Evolutionary conservation across 2,113 vertebrate species (phyloP).

Genomic region (Uria aalge): DNA sequence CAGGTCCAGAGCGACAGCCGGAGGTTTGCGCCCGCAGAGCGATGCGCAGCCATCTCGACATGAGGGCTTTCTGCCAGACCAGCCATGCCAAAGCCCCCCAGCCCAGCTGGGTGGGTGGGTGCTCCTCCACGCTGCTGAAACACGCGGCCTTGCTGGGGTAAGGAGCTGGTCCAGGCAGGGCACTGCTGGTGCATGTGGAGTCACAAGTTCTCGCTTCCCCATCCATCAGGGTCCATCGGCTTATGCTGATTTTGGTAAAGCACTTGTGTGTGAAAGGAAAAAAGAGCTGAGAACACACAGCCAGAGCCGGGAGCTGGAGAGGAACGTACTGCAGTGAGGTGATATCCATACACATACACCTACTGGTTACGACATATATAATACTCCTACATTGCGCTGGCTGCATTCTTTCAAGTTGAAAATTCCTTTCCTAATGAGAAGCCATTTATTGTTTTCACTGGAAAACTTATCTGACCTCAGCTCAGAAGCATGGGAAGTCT

Average conservation of each 20-base stretch:
- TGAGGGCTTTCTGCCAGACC: neutral
- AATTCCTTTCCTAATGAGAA: neutral
- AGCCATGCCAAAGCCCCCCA: rapidly evolving
- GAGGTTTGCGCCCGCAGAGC: neutral
- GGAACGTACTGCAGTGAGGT: neutral
- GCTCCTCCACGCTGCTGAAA: rapidly evolving
- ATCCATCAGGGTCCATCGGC: rapidly evolving
- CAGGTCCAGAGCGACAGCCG: no score
- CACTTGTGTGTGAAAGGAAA: neutral
- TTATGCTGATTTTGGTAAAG: neutral
- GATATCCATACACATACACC: rapidly evolving
- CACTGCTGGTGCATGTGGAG: rapidly evolving
- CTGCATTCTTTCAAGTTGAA: neutral
- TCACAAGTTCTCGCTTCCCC: neutral
- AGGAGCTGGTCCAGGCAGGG: neutral
- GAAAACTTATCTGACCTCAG: neutral
- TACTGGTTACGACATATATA: rapidly evolving
- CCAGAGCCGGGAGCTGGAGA: neutral
- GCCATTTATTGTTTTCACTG: neutral
- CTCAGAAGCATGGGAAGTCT: rapidly evolving
- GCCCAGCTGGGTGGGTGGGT: neutral
- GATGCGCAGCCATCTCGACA: rapidly evolving
- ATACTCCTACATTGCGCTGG: rapidly evolving
- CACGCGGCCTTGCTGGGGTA: rapidly evolving
- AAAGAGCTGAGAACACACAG: rapidly evolving